phyloP scores from a whole-genome alignment of 1,140 invertebrate species.

The Nasonia longicornis region DNA sequence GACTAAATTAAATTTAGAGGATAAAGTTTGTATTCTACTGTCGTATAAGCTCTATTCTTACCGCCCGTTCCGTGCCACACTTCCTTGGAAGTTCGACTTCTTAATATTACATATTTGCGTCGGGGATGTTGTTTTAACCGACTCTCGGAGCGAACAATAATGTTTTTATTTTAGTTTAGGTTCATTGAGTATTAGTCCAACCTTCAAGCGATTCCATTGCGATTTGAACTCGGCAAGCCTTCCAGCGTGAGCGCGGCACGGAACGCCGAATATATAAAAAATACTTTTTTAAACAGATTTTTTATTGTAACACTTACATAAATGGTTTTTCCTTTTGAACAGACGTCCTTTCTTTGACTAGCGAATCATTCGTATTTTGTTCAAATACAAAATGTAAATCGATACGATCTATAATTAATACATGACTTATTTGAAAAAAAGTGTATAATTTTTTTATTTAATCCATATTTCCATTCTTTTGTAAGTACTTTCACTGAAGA shows the following conservation, averaged over 20 bases:
- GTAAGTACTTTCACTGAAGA: not conserved
- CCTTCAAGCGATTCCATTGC: slow-evolving; percentile 15
- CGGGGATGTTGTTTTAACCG: slow-evolving; percentile 15
- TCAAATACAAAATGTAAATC: slow-evolving; percentile 59
- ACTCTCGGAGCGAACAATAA: slow-evolving; percentile 7
- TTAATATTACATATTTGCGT: not conserved
- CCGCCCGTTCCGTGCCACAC: slow-evolving; percentile 47
- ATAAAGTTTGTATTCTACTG: slow-evolving; percentile 49
- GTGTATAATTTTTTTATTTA: slow-evolving; percentile 16
- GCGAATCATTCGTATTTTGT: slow-evolving; percentile 53
- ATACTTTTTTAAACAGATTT: slow-evolving; percentile 52
- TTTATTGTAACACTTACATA: slow-evolving; percentile 48
- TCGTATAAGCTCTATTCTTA: slow-evolving; percentile 47
- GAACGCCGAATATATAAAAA: slow-evolving; percentile 36
- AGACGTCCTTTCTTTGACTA: slow-evolving; percentile 51
- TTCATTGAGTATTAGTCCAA: slow-evolving; percentile 33
- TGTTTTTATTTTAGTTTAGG: slow-evolving; percentile 16
- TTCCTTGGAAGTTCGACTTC: slow-evolving; percentile 43
- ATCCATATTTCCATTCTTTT: not conserved
- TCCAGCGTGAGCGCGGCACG: slow-evolving; percentile 49
- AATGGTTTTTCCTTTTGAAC: slow-evolving; percentile 50
- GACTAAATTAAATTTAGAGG: slow-evolving; percentile 48
- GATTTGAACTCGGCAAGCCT: slow-evolving; percentile 35
- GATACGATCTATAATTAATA: slow-evolving; percentile 58
- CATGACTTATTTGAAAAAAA: slow-evolving; percentile 57